These are phyloP conservation scores for Drosophila neocordata DNA, from an alignment of 1,140 invertebrate genomes.

Conservation along the genomic window DNA sequence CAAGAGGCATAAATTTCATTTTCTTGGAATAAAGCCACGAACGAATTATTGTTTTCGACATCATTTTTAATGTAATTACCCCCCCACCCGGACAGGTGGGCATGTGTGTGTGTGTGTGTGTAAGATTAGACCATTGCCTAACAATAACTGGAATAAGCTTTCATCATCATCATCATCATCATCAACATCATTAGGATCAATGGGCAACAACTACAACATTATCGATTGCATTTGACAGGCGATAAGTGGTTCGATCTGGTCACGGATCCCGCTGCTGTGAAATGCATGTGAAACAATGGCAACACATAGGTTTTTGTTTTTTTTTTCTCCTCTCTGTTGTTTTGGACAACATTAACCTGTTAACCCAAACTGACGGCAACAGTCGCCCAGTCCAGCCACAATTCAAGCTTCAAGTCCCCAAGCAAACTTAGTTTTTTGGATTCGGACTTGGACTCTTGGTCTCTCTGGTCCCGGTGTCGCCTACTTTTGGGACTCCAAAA, in stretches of 20 bases:
- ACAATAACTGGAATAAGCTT: constrained; percentile 15
- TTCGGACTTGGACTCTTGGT: constrained; percentile 14
- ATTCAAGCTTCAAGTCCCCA: constrained; percentile 49
- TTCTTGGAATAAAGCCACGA: constrained; percentile 74
- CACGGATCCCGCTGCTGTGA: constrained; percentile 29
- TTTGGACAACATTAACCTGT: constrained; percentile 77
- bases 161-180: constrained; percentile 48
- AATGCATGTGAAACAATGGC: constrained; percentile 65
- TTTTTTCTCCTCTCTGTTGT: neutral
- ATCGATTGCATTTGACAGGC: constrained; percentile 70
- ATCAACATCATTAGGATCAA: constrained; percentile 48
- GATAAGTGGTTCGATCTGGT: constrained; percentile 67
- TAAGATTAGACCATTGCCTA: constrained; percentile 52
- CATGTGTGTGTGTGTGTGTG: neutral
- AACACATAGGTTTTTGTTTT: constrained; percentile 51
- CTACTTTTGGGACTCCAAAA: constrained; percentile 61
- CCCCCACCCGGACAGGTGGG: neutral
- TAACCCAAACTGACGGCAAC: constrained; percentile 77
- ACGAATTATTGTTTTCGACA: constrained; percentile 77
- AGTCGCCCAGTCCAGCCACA: constrained; percentile 16
- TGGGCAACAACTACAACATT: constrained; percentile 55
- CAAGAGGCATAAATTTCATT: constrained; percentile 69
- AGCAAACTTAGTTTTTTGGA: constrained; percentile 34
- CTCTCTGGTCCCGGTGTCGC: constrained; percentile 57
- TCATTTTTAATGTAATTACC: constrained; percentile 74